A percentile compares a stretch with the other conserved stretches of the same genome.
Evolutionary conservation across 2,888 invertebrate species (phyloP).

Genomic region (Eupelmus urozonus): DNA sequence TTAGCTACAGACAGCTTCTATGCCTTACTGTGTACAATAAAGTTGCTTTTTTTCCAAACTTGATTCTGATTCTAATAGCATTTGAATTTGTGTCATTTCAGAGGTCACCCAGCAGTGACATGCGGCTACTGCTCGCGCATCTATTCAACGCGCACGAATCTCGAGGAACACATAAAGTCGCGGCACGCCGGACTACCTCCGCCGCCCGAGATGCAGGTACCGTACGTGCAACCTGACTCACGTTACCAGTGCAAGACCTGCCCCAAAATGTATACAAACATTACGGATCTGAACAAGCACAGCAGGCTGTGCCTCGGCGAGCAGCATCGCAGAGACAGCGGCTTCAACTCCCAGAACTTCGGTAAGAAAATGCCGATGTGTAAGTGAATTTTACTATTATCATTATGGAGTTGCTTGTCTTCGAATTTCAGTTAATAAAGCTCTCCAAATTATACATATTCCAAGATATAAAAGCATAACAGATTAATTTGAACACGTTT

Average conservation of each 20-base stretch:
- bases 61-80: too few species aligned
- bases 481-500: not conserved
- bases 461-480: too few species aligned
- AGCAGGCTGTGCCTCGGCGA: slow-evolving; percentile 69
- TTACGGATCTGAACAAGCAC: slow-evolving; percentile 73
- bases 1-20: too few species aligned
- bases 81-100: too few species aligned
- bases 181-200: slow-evolving; percentile 74
- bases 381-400: slow-evolving; percentile 29
- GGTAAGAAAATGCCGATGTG: slow-evolving; percentile 37
- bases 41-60: too few species aligned
- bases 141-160: slow-evolving; percentile 76
- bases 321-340: slow-evolving; percentile 55
- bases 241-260: slow-evolving; percentile 73
- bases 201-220: slow-evolving; percentile 65
- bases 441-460: too few species aligned
- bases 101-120: slow-evolving; percentile 78
- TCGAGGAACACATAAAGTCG: slow-evolving; percentile 77
- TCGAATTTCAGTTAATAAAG: too few species aligned
- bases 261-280: slow-evolving; percentile 72
- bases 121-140: slow-evolving; percentile 76
- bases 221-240: slow-evolving; percentile 64
- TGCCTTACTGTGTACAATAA: too few species aligned
- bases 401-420: not conserved
- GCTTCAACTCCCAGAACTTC: too few species aligned